A percentile compares a stretch with the other conserved stretches of the same genome.
phyloP scores from a whole-genome alignment of 1,140 invertebrate genomes.

The Drosophila elegans region DNA sequence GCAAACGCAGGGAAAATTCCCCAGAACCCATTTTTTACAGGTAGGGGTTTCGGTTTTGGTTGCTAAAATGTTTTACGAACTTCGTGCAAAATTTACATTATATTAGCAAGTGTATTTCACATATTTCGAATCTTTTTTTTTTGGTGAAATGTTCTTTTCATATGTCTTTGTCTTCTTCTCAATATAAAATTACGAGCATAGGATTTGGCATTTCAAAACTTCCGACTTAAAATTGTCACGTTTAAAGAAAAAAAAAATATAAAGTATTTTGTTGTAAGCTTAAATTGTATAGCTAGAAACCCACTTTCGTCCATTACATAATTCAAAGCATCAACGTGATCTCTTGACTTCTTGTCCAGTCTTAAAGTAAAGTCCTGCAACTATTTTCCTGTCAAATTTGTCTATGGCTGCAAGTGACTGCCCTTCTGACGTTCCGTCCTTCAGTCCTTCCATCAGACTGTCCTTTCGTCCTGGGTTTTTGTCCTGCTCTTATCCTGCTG shows the following conservation, averaged over 20 bases:
- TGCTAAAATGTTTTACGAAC: background rate
- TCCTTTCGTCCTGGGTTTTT: constrained; percentile 34
- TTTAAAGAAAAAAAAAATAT: no score
- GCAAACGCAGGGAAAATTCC: background rate
- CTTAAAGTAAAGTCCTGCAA: constrained; percentile 60
- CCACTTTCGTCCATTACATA: background rate
- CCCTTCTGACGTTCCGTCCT: constrained; percentile 7
- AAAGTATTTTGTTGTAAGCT: no score
- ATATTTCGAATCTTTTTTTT: background rate
- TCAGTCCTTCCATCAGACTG: constrained; percentile 33
- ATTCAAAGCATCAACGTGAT: background rate
- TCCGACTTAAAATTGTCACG: no score
- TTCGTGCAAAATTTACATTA: no score
- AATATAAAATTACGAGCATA: no score
- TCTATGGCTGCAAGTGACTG: constrained; percentile 72
- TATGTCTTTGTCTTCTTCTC: no score
- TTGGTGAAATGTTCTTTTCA: background rate
- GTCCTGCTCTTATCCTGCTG: constrained; percentile 36
- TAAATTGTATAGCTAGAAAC: no score
- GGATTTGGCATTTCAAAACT: no score
- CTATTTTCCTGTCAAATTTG: constrained; percentile 61
- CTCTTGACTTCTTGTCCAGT: background rate
- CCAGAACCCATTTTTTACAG: background rate
- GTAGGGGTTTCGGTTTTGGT: background rate
- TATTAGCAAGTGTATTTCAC: no score